Evolutionary conservation across 2,888 invertebrate species (phyloP), one percentile per base, ranked within the genome.

Genomic region (Adelphocoris suturalis): DNA sequence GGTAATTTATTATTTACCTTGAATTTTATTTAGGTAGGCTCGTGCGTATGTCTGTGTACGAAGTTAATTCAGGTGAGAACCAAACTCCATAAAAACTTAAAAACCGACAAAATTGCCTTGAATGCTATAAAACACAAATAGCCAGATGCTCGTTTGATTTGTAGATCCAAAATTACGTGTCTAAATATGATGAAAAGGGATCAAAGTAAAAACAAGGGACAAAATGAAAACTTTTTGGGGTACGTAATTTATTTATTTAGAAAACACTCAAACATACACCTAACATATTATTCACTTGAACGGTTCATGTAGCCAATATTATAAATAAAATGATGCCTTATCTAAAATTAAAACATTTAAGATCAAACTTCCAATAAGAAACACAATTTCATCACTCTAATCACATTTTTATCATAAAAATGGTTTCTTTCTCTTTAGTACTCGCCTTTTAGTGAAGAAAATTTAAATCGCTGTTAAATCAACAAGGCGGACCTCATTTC

Each of bases 241-340:
- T 88, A 88, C 88, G 80, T 76, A 88, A 37, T 55, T 88, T 37
- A 37, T 68, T 75, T 88, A 55, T 86, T 88, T 78, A 55, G 55
- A 52, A 88, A 88, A 88, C 88, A 88, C 68, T 46, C 88, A 27
- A 78, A 88, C 80, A 55, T 88, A 27, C 76, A 88, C 57, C 55
- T n/a, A 68, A 86, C 88, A 88, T 48, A 27, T 12, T 37, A 23
- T 88, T 47, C 14, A 55, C 80, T 88, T 88, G 88, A 88, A 88
- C 80, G 80, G 88, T 80, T 78, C 80, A 80, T 48, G 87, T 76
- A 28, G 55, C 57, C 57, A 57, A n/a, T 57, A 57, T 57, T 57
- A 57, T 57, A 57, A 57, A 57, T 57, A 57, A 14, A 57, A 57
- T 57, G 37, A 37, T 57, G 16, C 27, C 68, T 68, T 68, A 68